Base-by-base conservation (phyloP, 2,113 vertebrate genomes). In the Illadopsis cleaveri region DNA sequence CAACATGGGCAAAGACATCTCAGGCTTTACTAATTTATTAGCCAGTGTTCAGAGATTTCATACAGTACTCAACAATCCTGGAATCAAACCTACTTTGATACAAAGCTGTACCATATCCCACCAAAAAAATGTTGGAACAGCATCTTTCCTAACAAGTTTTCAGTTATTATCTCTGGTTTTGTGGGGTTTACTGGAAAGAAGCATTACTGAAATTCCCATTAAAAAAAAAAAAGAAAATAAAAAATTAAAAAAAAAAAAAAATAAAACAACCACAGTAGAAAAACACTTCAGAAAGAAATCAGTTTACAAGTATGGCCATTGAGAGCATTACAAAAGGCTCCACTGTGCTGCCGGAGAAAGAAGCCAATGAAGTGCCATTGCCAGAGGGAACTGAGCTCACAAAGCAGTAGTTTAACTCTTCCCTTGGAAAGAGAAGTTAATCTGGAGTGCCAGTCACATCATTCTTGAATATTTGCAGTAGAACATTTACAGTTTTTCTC, bases 331-430 rank as follows among this genome's bases (percentile, higher is more conserved):
- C 65, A 96, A 91, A 97, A 72, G 78, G 38, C 72, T 83, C 47
- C 30, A 73, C 48, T 94, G 82, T 95, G 81, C 61, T 72, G 68
- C 73, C 70, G 58, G 64, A 95, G 69, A 94, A 83, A 84, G 61
- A 13, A 89, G 77, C 75, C 92, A 79, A 60, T 23, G 35, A 91
- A 95, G 75, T 61, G 88, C 25, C 72, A 45, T 5, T 77, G 89
- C 57, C 73, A 92, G 53, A 37, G 54, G 0, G 0, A 69, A 64
- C 23, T n/a, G 82, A 86, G 71, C 81, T 81, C 82, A 94, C 69
- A 94, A 70, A 94, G 83, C 82, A 94, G 71, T 33, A 81, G 66
- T 65, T 95, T 94, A 96, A 96, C 75, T 81, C 88, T 84, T 95
- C 47, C 54, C 19, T 90, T 58, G 58, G 65, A 91, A 90, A 62